phyloP scores from a whole-genome alignment of 2,113 vertebrate species.

The Siniperca knerii region DNA sequence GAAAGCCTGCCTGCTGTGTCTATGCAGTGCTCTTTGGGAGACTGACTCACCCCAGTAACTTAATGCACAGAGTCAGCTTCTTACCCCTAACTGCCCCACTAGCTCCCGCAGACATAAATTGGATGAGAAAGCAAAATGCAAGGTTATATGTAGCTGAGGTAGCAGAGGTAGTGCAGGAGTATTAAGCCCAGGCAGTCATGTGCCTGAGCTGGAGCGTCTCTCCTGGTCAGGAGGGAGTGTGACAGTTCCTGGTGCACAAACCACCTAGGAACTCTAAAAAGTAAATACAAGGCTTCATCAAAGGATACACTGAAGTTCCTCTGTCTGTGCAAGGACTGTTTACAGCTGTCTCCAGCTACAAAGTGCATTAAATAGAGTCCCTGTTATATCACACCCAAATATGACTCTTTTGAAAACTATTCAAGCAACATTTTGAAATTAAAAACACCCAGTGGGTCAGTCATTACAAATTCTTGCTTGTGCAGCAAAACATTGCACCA shows the following conservation, averaged over 20 bases:
- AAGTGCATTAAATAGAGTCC: not conserved
- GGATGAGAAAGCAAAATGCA: constrained; percentile 76
- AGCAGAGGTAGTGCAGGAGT: constrained; percentile 18
- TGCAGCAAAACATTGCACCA: not conserved
- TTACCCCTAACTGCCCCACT: constrained; percentile 72
- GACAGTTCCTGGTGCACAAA: constrained; percentile 25
- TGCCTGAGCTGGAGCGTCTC: constrained; percentile 43
- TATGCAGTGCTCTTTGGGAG: constrained; percentile 44
- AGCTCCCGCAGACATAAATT: constrained; percentile 75
- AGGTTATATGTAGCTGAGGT: constrained; percentile 56
- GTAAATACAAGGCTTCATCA: not conserved
- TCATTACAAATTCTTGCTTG: not conserved
- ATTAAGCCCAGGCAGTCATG: constrained; percentile 17
- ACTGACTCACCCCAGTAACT: constrained; percentile 71
- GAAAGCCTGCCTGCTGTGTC: constrained; percentile 39
- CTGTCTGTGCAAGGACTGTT: not conserved
- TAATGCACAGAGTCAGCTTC: constrained; percentile 75
- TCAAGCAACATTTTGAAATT: not conserved
- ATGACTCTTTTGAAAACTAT: not conserved
- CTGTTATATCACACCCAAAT: not conserved
- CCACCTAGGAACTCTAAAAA: not conserved
- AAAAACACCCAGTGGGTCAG: not conserved
- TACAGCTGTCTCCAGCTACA: not conserved
- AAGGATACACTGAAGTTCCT: not conserved
- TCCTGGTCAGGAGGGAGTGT: constrained; percentile 53